A percentile compares a stretch with the other conserved stretches of the same genome.
Conservation (phyloP, 2,797 vertebrate genomes). For the Rhinogobio ventralis region DNA sequence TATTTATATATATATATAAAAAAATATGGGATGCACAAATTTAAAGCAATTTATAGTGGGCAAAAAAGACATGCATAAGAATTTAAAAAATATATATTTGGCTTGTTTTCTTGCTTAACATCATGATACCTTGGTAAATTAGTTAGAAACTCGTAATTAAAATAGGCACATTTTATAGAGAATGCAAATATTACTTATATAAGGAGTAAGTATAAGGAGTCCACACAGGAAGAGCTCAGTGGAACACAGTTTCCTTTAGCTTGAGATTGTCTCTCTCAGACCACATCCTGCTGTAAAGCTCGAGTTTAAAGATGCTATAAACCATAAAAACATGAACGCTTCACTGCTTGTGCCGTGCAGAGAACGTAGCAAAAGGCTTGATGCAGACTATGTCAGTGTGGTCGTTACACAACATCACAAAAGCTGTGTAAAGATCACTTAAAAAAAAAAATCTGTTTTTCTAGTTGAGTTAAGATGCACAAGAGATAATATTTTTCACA, state of each 20-base stretch:
- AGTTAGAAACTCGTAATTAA: background rate
- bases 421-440: background rate
- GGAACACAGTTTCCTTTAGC: constrained; percentile 16
- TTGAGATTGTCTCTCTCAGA: constrained; percentile 26
- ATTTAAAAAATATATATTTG: background rate
- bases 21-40: background rate
- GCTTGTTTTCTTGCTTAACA: background rate
- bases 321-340: background rate
- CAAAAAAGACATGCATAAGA: background rate
- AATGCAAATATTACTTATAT: constrained; percentile 2
- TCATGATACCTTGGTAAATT: background rate
- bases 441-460: background rate
- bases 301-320: constrained; percentile 23
- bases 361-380: background rate
- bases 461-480: too few species aligned
- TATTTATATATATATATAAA: background rate
- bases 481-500: background rate
- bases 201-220: too few species aligned
- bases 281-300: constrained; percentile 74
- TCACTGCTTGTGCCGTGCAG: background rate
- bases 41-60: background rate
- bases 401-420: background rate
- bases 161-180: background rate
- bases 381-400: background rate
- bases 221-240: constrained; percentile 46